Conservation (phyloP, 2,113 vertebrate genomes). For the Saimiri boliviensis region DNA sequence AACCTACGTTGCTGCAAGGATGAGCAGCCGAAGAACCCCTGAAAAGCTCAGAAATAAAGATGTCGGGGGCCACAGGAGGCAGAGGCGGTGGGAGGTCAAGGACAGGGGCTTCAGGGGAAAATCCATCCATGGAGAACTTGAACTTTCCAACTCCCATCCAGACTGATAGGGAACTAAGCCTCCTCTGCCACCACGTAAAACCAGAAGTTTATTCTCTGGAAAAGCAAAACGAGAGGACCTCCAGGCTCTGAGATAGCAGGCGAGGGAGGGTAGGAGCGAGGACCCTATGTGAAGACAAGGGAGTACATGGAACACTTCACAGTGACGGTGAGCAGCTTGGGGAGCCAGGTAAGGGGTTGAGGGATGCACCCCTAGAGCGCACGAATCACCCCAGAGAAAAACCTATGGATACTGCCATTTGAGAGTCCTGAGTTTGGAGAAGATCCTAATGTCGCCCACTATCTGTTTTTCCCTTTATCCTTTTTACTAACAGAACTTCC, state of each 20-base stretch:
- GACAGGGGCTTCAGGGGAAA: not conserved
- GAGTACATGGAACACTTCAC: too few species aligned
- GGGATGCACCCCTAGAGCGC: not conserved
- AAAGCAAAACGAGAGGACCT: not conserved
- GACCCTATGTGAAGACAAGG: not conserved
- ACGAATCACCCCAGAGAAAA: not conserved
- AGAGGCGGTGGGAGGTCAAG: not conserved
- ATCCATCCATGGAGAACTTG: not conserved
- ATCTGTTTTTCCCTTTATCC: not conserved
- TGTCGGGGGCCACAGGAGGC: not conserved
- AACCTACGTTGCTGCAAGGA: not conserved
- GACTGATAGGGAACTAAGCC: not conserved
- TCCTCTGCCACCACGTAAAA: not conserved
- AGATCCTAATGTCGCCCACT: too few species aligned
- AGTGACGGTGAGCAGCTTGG: not conserved
- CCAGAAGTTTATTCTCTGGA: not conserved
- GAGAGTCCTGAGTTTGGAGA: not conserved
- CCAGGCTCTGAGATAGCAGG: not conserved
- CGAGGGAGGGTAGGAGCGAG: not conserved
- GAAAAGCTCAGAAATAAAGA: not conserved
- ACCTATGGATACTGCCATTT: not conserved
- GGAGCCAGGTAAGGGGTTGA: rapidly evolving
- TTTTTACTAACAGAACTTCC: not conserved
- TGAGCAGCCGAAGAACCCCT: not conserved
- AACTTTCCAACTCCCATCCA: not conserved